A percentile compares a stretch with the other conserved stretches of the same genome.
These are phyloP conservation scores for Sigmodon hispidus DNA, from an alignment of 2,113 vertebrate species.

Conservation along the genomic window DNA sequence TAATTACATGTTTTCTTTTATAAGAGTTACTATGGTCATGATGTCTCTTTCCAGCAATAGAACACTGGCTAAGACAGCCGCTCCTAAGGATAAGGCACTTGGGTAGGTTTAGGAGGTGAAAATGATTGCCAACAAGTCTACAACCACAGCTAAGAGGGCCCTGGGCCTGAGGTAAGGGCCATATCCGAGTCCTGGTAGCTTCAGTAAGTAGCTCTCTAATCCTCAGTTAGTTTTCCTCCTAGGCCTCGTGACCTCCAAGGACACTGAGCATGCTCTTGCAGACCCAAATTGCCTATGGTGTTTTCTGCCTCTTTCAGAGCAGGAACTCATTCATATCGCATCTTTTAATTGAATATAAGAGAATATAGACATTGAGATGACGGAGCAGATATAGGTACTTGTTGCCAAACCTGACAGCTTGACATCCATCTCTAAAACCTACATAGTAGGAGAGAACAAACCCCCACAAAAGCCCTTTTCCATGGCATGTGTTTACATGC, in stretches of 20 bases:
- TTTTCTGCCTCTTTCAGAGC: background rate
- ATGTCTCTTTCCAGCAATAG: background rate
- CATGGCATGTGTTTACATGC: background rate
- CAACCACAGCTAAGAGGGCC: background rate
- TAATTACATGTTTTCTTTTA: too few relatives aligned
- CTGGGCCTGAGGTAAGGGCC: background rate
- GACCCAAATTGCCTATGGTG: background rate
- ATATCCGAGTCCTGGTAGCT: background rate
- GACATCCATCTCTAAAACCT: background rate
- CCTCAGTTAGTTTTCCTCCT: background rate
- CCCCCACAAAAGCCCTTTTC: background rate
- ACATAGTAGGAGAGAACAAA: background rate
- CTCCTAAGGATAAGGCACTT: background rate
- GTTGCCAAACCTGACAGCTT: background rate
- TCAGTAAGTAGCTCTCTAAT: background rate
- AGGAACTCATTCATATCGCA: background rate
- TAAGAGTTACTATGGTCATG: background rate
- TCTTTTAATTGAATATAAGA: background rate
- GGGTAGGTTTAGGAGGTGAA: background rate
- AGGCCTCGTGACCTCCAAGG: background rate
- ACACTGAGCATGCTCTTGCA: background rate
- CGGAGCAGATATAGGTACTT: background rate
- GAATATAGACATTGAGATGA: background rate
- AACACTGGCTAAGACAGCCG: background rate
- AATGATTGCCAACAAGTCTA: too few relatives aligned